Evolutionary conservation across 2,113 vertebrate genomes (phyloP).

Genomic region (Crotalus viridis): DNA sequence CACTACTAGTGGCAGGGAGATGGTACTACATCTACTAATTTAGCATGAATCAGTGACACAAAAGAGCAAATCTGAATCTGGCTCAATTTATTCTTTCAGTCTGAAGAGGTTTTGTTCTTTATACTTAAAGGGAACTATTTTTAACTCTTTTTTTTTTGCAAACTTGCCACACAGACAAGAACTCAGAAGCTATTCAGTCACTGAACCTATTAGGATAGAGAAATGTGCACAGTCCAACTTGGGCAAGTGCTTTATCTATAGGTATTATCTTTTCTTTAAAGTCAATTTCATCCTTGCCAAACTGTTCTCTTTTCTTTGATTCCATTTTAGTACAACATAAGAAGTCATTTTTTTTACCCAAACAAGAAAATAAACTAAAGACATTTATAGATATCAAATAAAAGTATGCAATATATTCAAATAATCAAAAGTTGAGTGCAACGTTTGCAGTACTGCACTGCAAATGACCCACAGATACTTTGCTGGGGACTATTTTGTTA

Average conservation of each 20-base stretch:
- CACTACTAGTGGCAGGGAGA: neutral
- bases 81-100: neutral
- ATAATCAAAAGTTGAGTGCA: constrained; percentile 19
- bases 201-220: neutral
- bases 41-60: neutral
- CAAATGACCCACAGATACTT: constrained; percentile 9
- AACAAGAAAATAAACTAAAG: constrained; percentile 16
- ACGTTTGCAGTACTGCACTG: neutral
- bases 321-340: neutral
- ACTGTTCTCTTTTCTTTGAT: neutral
- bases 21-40: neutral
- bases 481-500: constrained; percentile 7
- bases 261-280: neutral
- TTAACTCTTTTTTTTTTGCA: neutral
- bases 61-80: neutral
- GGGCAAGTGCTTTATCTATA: neutral
- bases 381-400: constrained; percentile 3
- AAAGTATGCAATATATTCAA: constrained; percentile 6
- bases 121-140: neutral
- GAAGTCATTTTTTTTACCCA: neutral
- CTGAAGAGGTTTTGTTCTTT: neutral
- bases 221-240: neutral
- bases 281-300: neutral
- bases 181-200: neutral
- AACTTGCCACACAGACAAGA: neutral